Base-by-base conservation (phyloP, 2,797 vertebrate species). In the Gila robusta region DNA sequence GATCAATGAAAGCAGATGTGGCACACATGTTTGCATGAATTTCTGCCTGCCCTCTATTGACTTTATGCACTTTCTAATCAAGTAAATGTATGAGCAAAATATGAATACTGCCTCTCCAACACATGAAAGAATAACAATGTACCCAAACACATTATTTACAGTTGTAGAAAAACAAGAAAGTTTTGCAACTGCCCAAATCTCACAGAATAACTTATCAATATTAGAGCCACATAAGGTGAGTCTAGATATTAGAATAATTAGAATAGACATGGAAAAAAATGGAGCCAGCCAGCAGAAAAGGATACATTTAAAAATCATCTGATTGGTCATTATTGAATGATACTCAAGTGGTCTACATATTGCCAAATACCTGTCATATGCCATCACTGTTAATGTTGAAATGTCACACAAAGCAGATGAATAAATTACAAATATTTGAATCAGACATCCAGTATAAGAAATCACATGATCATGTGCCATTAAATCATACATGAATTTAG, bases 401-500 rank as follows among this genome's bases (percentile, higher is more conserved):
- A 69, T 26, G 78, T 91, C 90, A 82, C 82, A 87, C 16, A 86
- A 26, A 56, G 39, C 78, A 69, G 83, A 91, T 26, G 88, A 88
- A 78, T 70, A 39, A 70, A 70, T 39, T 0, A 70, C 67, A 70
- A 70, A 70, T 12, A 70, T 70, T 19, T 70, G 90, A 83, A 79
- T 19, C n/a, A 89, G 4, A 77, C 90, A 91, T 32, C 62, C 87
- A 47, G 44, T 8, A 64, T 89, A 88, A 6, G 90, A 89, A 84
- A 91, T 89, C 5, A 82, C 21, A 19, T 87, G 83, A 56, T 83
- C 21, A 4, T 64, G 39, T 1, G 76, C 80, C 16, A 90, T 66
- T 54, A 90, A 83, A 32, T 90, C 89, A 81, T 83, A 81, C 83
- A 90, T 56, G 39, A 90, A 88, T 87, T 90, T 90, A 67, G 87